A percentile compares a stretch with the other conserved stretches of the same genome.
phyloP scores from a whole-genome alignment of 1,140 invertebrate genomes.

The Agrilus planipennis region DNA sequence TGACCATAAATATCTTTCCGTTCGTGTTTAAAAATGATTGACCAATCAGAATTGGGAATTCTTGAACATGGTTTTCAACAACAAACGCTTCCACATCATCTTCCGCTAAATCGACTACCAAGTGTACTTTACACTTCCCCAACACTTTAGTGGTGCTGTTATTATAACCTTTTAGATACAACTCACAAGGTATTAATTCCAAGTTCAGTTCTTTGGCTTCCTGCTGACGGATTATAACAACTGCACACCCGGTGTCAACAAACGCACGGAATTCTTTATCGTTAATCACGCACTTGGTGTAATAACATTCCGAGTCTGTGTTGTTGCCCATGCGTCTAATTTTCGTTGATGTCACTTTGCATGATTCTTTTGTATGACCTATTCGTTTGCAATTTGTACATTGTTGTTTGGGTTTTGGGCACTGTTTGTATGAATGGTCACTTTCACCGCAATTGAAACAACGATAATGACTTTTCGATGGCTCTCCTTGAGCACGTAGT shows the following conservation, averaged over 20 bases:
- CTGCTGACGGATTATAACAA: slow-evolving; percentile 4
- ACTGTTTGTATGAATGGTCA: no score
- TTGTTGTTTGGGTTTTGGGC: no score
- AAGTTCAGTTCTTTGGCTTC: neutral
- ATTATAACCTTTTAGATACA: slow-evolving; percentile 4
- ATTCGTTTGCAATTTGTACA: no score
- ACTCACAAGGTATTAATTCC: neutral
- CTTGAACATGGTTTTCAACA: no score
- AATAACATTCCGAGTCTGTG: neutral
- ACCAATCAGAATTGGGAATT: no score
- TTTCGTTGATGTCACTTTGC: no score
- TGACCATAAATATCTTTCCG: no score
- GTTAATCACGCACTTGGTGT: slow-evolving; percentile 4
- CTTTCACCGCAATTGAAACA: no score
- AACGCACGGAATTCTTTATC: neutral
- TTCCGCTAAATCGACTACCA: slow-evolving; percentile 4
- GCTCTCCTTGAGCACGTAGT: no score
- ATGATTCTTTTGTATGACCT: slow-evolving; percentile 5
- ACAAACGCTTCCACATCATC: no score
- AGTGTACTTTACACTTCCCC: neutral
- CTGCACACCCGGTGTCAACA: slow-evolving; percentile 7
- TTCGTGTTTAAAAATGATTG: no score
- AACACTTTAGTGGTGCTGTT: neutral
- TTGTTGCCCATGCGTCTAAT: neutral
- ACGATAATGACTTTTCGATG: no score